A percentile compares a stretch with the other conserved stretches of the same genome.
Conservation (phyloP, 1,140 invertebrate genomes). For the Watersipora subatra region DNA sequence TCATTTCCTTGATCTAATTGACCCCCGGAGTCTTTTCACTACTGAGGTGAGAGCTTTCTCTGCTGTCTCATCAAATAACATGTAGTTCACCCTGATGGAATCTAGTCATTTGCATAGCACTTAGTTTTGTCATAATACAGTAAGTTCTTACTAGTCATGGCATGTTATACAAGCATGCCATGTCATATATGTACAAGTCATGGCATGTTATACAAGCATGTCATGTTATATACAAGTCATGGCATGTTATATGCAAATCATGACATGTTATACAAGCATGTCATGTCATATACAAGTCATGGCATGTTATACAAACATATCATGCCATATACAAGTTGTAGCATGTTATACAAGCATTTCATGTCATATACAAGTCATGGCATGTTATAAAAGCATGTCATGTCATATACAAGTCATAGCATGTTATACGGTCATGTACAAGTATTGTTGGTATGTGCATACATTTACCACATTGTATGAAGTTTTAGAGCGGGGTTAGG, state of each 20-base stretch:
- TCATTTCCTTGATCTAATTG: conserved; percentile 41
- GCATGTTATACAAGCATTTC: not conserved
- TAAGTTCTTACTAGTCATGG: not conserved
- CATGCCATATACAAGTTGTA: not conserved
- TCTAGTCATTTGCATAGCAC: not conserved
- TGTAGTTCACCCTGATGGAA: not conserved
- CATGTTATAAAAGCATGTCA: conserved; percentile 2
- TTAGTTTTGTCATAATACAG: not conserved
- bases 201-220: conserved; percentile 3
- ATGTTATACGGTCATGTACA: too few species aligned
- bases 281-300: too few species aligned
- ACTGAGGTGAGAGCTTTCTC: conserved; percentile 20
- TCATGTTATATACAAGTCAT: too few species aligned
- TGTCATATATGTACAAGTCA: not conserved
- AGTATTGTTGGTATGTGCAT: too few species aligned
- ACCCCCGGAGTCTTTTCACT: conserved; percentile 38
- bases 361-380: conserved; percentile 1
- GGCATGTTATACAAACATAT: conserved; percentile 1
- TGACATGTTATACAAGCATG: conserved; percentile 3
- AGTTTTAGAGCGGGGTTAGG: too few species aligned
- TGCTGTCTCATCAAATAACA: not conserved
- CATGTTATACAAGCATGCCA: not conserved
- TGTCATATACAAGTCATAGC: too few species aligned
- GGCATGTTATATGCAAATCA: too few species aligned
- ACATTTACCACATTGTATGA: too few species aligned